Evolutionary conservation across 2,113 vertebrate genomes (phyloP).

Genomic region (Saccopteryx bilineata): DNA sequence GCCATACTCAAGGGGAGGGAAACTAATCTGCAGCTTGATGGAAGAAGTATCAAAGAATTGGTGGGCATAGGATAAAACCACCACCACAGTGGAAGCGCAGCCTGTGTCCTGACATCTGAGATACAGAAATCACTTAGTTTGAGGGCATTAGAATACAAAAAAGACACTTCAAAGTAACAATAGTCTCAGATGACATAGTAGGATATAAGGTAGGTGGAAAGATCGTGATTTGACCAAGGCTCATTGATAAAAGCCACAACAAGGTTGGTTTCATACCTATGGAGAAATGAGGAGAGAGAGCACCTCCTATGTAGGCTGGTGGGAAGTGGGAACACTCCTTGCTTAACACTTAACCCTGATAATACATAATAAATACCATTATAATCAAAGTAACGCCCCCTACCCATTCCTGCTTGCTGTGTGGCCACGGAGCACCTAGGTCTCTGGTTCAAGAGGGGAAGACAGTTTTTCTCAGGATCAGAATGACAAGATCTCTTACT

Average conservation of each 20-base stretch:
- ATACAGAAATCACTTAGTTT: background rate
- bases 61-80: background rate
- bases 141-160: background rate
- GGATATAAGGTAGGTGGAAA: accelerated
- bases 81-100: background rate
- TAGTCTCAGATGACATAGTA: background rate
- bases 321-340: background rate
- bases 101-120: background rate
- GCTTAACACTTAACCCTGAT: background rate
- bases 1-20: background rate
- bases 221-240: background rate
- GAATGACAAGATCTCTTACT: background rate
- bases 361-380: background rate
- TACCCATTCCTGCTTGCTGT: background rate
- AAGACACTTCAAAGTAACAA: background rate
- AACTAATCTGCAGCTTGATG: background rate
- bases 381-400: background rate
- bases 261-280: no score
- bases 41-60: background rate
- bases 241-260: background rate
- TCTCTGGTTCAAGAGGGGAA: background rate
- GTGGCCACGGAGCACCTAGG: background rate
- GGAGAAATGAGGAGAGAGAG: background rate
- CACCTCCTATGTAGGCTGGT: accelerated
- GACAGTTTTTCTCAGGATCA: background rate